Evolutionary conservation across 2,888 invertebrate species (phyloP).

Genomic region (Acleris sparsana): DNA sequence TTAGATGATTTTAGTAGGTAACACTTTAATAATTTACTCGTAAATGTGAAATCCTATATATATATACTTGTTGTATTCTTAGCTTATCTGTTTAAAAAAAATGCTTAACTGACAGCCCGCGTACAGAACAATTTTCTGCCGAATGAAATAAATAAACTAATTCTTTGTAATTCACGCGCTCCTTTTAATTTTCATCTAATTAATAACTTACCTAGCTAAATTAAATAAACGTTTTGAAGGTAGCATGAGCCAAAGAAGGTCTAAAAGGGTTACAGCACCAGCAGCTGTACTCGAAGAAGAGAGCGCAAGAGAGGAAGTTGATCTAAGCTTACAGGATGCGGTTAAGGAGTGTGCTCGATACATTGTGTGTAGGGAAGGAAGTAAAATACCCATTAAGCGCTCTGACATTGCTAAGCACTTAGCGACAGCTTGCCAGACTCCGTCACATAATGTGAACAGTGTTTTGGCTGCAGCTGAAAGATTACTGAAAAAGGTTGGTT

Average conservation of each 20-base stretch:
- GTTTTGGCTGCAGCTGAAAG: constrained; percentile 62
- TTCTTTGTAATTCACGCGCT: too few species aligned
- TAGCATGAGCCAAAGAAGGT: constrained; percentile 54
- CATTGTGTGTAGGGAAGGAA: constrained; percentile 67
- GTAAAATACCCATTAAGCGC: constrained; percentile 70
- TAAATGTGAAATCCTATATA: too few species aligned
- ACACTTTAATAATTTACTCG: too few species aligned
- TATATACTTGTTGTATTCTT: too few species aligned
- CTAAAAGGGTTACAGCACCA: constrained; percentile 41
- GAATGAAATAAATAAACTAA: too few species aligned
- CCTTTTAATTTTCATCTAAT: too few species aligned
- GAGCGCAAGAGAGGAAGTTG: constrained; percentile 39
- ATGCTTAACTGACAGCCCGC: too few species aligned
- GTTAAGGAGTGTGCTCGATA: constrained; percentile 68
- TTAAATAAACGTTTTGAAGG: too few species aligned
- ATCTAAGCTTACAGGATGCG: constrained; percentile 47
- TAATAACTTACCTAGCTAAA: too few species aligned
- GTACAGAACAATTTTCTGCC: too few species aligned
- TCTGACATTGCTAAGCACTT: constrained; percentile 67
- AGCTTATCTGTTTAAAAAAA: too few species aligned
- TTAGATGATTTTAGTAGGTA: too few species aligned
- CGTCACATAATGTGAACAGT: constrained; percentile 50
- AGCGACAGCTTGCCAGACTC: constrained; percentile 51
- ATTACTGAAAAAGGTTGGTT: constrained; percentile 58
- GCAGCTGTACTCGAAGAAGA: constrained; percentile 1